Conservation (phyloP, 2,113 vertebrate species). For the Columba livia region DNA sequence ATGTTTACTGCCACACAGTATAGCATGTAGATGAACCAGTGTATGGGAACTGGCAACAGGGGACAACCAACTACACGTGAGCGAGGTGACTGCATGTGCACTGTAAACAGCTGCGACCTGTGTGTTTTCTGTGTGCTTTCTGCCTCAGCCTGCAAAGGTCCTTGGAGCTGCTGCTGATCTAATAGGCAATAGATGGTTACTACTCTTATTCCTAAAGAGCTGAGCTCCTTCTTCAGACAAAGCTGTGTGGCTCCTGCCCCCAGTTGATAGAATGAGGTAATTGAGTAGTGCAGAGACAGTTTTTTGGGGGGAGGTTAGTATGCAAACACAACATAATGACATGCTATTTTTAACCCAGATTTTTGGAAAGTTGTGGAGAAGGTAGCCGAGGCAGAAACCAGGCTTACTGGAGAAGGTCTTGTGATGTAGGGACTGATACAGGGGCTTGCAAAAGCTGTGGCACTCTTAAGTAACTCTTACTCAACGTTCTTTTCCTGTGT, state of each 20-base stretch:
- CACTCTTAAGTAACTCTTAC: neutral
- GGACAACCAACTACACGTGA: neutral
- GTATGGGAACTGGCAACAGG: neutral
- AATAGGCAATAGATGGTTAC: neutral
- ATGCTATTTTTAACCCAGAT: neutral
- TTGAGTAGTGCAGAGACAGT: neutral
- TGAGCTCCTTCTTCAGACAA: neutral
- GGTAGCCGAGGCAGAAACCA: neutral
- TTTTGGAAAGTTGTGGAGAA: neutral
- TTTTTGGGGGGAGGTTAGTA: neutral
- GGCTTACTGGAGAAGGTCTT: neutral
- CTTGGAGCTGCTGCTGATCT: neutral
- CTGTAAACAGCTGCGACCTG: neutral
- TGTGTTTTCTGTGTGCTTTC: neutral
- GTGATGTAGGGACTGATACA: accelerated
- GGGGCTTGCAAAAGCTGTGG: neutral
- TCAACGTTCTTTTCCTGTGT: conserved; percentile 40
- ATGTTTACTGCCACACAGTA: accelerated
- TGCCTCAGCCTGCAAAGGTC: neutral
- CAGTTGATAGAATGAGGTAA: neutral
- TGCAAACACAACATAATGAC: neutral
- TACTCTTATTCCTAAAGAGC: neutral
- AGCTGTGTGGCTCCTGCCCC: neutral
- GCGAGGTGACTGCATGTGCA: neutral
- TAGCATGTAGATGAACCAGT: neutral